Conservation (phyloP, 2,888 invertebrate genomes). For the Hypercompe scribonia region DNA sequence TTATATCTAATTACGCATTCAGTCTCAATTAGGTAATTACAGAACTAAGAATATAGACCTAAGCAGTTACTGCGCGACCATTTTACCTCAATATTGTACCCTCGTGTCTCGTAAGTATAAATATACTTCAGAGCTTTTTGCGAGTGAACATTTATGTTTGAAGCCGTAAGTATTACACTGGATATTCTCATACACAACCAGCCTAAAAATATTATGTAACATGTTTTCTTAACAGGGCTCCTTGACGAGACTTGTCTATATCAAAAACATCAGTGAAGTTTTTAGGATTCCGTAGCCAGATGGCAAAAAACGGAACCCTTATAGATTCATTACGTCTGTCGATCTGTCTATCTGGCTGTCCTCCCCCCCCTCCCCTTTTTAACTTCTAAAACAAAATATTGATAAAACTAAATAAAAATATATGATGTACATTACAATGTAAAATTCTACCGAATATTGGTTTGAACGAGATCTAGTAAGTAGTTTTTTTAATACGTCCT, state of each 20-base stretch:
- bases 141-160: constrained; percentile 85
- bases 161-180: constrained; percentile 86
- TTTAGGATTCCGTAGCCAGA: too few relatives aligned
- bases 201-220: constrained; percentile 87
- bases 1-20: neutral
- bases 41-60: neutral
- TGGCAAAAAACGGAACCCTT: too few relatives aligned
- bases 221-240: constrained; percentile 79
- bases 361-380: too few relatives aligned
- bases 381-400: too few relatives aligned
- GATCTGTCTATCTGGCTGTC: too few relatives aligned
- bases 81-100: constrained; percentile 86
- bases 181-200: constrained; percentile 86
- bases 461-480: too few relatives aligned
- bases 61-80: neutral
- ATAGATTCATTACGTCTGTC: too few relatives aligned
- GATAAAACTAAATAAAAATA: too few relatives aligned
- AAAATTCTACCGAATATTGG: too few relatives aligned
- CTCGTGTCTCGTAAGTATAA: constrained; percentile 80
- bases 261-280: too few relatives aligned
- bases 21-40: neutral
- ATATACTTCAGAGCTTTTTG: constrained; percentile 76
- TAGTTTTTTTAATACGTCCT: too few relatives aligned
- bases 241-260: constrained; percentile 61
- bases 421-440: too few relatives aligned